phyloP scores from a whole-genome alignment of 1,140 invertebrate species.

The Dendroctonus ponderosae region DNA sequence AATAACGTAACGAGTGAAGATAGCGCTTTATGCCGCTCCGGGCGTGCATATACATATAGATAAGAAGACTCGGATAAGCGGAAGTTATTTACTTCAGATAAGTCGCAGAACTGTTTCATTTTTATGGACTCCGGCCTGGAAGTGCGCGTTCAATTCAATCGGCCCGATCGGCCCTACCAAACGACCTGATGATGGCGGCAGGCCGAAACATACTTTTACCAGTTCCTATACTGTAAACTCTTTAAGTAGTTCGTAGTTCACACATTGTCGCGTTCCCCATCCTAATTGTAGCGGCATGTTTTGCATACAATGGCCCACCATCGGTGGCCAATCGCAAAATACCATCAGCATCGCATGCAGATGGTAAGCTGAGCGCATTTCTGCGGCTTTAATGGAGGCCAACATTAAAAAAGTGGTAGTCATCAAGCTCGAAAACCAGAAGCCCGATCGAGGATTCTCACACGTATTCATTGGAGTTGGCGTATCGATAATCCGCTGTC shows the following conservation, averaged over 20 bases:
- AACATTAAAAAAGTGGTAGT: not conserved
- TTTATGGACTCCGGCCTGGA: conserved; percentile 13
- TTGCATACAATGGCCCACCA: conserved; percentile 22
- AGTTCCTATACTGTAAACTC: no score
- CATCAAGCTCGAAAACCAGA: conserved; percentile 20
- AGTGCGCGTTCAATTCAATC: no score
- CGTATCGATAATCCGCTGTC: conserved; percentile 27
- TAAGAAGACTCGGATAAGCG: conserved; percentile 30
- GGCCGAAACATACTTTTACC: no score
- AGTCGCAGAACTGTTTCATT: conserved; percentile 24
- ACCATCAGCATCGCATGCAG: conserved; percentile 1
- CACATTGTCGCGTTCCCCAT: conserved; percentile 18
- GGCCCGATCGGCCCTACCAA: no score
- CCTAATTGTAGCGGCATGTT: conserved; percentile 22
- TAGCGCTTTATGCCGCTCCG: conserved; percentile 31
- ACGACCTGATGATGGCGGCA: no score
- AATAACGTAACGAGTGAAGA: conserved; percentile 35
- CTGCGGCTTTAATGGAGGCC: no score
- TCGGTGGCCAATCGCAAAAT: conserved; percentile 1
- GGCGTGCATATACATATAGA: conserved; percentile 33
- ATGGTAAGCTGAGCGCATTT: no score
- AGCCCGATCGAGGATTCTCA: conserved; percentile 19
- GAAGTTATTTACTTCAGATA: conserved; percentile 32
- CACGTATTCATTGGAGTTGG: conserved; percentile 5
- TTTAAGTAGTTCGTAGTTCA: not conserved